Evolutionary conservation across 2,888 invertebrate species (phyloP), one percentile per base, ranked within the genome.

Genomic region (Taphrorychus bicolor): DNA sequence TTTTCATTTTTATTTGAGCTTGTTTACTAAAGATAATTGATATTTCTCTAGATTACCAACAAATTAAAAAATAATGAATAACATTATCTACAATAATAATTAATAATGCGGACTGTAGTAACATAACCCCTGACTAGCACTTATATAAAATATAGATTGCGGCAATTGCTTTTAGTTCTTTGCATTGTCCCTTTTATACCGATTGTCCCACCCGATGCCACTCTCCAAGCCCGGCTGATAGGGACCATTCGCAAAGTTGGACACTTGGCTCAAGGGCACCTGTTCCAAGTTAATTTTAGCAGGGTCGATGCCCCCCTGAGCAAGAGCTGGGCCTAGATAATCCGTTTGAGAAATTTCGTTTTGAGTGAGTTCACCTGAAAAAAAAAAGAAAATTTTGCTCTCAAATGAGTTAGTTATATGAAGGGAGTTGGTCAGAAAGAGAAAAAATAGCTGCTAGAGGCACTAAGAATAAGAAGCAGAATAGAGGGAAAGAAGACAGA

Each of bases 231-330:
- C 54, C 0, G 54, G 5, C 17, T 17, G 2, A 22, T 22, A 22
- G n/a, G n/a, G 18, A 5, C 19, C 60, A 23, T 60, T 49, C 22
- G 21, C 18, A 16, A 48, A 48, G 2, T 22, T 60, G 24, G 24
- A 32, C 7, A 70, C 70, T 52, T 69, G 58, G 3, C 64, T 64
- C 24, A 65, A 51, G 14, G 70, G 68, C 18, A 70, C 54, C 40
- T 17, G 59, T 5, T 51, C 67, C 24, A 69, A 61, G 11, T 64
- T 57, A 9, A 70, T 57, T 58, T 68, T 32, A 23, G 65, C 52
- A 1, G 54, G 9, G 21, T 70, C 67, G 7, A 70, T 51, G 7
- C 60, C 67, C 17, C 57, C 52, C 48, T 53, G 51, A 40, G 49
- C 45, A 40, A 69, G 18, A 7, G 61, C 61, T 19, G 69, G 69